Percentiles rank a stretch among this genome's conserved stretches.
Evolutionary conservation across 2,113 vertebrate species (phyloP).

Genomic region (Seriola aureovittata): DNA sequence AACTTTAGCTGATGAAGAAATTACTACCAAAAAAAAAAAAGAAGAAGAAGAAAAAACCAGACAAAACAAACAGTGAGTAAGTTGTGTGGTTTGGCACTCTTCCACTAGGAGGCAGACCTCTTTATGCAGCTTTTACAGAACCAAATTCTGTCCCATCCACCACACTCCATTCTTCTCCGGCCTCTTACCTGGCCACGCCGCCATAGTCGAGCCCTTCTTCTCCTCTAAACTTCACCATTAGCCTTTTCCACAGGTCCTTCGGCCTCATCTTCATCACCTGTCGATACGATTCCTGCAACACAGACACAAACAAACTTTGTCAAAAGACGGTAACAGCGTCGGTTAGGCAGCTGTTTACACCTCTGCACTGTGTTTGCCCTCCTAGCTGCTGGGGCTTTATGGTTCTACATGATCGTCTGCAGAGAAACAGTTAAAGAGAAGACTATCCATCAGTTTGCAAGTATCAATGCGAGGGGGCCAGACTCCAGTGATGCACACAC

Average conservation of each 20-base stretch:
- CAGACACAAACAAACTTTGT: slow-evolving; percentile 12
- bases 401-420: not conserved
- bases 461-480: not conserved
- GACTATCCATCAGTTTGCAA: not conserved
- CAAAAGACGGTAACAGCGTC: not conserved
- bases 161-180: no score
- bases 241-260: slow-evolving; percentile 98
- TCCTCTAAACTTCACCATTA: slow-evolving; percentile 99
- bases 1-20: not conserved
- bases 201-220: slow-evolving; percentile 99
- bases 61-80: not conserved
- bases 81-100: not conserved
- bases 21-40: not conserved
- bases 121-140: not conserved
- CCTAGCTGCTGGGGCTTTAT: not conserved
- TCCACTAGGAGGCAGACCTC: slow-evolving; percentile 56
- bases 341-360: not conserved
- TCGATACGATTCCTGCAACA: slow-evolving; percentile 93
- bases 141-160: not conserved
- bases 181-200: slow-evolving; percentile 94
- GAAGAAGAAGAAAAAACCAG: not conserved
- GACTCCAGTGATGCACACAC: not conserved
- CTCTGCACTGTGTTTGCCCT: not conserved
- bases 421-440: not conserved
- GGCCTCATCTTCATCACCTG: slow-evolving; percentile 99